Conservation (phyloP, 37 sponge, comb jelly and placozoan genomes). For the Beroe ovata region DNA sequence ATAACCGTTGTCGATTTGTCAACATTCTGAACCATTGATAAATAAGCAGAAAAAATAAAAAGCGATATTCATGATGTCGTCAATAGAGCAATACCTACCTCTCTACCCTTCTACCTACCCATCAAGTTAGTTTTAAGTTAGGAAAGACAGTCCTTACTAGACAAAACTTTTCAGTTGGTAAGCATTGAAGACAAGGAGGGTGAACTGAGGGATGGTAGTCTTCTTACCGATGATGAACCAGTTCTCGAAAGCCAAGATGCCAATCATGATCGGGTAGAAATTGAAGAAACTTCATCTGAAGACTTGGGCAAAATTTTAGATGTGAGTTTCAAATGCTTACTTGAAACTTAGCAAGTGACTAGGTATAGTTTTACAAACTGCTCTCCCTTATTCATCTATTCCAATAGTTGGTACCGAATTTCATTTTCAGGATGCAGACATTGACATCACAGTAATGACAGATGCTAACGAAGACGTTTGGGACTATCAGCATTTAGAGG, state of each 20-base stretch:
- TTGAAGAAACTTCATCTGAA: background rate
- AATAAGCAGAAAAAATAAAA: no score
- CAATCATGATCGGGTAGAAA: background rate
- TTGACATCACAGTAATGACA: background rate
- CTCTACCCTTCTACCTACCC: background rate
- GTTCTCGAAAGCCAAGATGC: background rate
- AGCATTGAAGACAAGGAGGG: slow-evolving; percentile 64
- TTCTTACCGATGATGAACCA: background rate
- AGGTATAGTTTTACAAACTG: no score
- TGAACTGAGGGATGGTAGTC: slow-evolving; percentile 46
- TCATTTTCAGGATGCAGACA: background rate
- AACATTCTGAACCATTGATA: no score
- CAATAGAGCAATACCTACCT: no score
- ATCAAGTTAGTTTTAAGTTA: no score
- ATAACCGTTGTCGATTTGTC: no score
- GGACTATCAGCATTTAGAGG: background rate
- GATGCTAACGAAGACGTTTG: background rate
- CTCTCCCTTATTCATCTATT: no score
- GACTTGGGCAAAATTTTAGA: background rate
- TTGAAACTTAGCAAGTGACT: no score
- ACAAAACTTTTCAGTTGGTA: slow-evolving; percentile 14
- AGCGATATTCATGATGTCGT: no score
- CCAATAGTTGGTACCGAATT: no score
- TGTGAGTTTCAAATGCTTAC: background rate
- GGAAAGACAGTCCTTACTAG: no score